Evolutionary conservation across 2,797 vertebrate genomes (phyloP), one percentile per base, ranked within the genome.

Genomic region (Acanthiza pusilla): DNA sequence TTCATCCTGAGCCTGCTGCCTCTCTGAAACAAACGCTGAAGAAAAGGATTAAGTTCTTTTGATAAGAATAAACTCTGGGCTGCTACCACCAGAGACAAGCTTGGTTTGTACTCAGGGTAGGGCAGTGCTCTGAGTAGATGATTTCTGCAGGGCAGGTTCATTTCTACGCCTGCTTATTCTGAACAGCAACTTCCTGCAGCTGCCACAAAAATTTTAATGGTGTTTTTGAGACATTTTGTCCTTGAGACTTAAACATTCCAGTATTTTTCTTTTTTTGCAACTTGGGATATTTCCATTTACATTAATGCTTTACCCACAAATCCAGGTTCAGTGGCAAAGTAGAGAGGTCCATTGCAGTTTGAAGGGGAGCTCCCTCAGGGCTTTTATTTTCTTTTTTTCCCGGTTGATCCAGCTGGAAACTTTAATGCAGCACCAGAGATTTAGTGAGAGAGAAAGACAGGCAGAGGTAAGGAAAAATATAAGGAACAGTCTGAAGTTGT

Each of bases 251-350:
- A 79, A 42, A 16, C 9, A 83, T 72, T 74, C 27, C 26, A 61
- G 10, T 32, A 9, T 23, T 80, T 8, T 42, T 40, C 5, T 27
- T 57, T 16, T 18, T 67, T 40, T 68, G 0, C 40, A 83, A 65
- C 23, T 75, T 65, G 45, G 17, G 71, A 17, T 91, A 71, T 63
- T 92, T 92, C 43, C 42, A 74, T 42, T 73, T 57, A 8, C 8
- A 25, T 62, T 27, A 36, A 16, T 43, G 43, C 30, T 82, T 89
- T 80, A 38, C 42, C 63, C 25, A 17, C 7, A 12, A 61, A 65
- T 90, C 21, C 92, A 99, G 98, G 98, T 98, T 67, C 98, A 97
- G 92, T 98, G 98, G 98, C 98, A 98, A 96, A 98, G 98, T 17
- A 98, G 97, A 61, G 93, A 97, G 47, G 97, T 97, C 14, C 97